These are phyloP conservation scores for Nannoperca obscura DNA, from an alignment of 2,797 vertebrate genomes.

Conservation along the genomic window DNA sequence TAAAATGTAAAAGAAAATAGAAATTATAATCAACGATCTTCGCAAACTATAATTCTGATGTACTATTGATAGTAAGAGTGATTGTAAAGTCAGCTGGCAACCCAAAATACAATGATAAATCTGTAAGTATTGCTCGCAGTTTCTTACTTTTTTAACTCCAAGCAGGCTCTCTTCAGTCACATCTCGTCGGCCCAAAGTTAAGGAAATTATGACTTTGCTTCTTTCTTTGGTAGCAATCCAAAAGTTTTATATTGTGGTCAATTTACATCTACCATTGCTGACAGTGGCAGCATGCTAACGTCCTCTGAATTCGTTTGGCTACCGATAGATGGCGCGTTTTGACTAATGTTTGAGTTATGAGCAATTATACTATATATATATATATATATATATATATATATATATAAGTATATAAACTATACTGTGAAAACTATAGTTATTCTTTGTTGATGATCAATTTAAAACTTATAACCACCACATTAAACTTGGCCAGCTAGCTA, in stretches of 20 bases:
- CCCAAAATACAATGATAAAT: neutral
- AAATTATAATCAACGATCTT: neutral
- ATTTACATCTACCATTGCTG: neutral
- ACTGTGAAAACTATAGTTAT: too few relatives aligned
- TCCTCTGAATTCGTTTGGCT: too few relatives aligned
- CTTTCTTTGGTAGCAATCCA: neutral
- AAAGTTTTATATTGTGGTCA: neutral
- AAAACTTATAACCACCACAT: too few relatives aligned
- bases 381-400: too few relatives aligned
- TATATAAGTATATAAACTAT: too few relatives aligned
- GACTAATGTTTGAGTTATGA: too few relatives aligned
- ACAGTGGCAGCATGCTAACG: neutral
- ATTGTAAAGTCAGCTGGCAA: neutral
- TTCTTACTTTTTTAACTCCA: slow-evolving; percentile 3
- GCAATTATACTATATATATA: too few relatives aligned
- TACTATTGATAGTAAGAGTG: neutral
- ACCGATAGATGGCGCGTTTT: too few relatives aligned
- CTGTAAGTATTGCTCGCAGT: neutral
- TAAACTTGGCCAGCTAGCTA: too few relatives aligned
- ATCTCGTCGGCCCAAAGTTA: neutral
- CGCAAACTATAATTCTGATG: neutral
- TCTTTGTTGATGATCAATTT: too few relatives aligned
- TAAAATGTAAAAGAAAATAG: neutral
- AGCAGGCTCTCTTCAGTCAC: neutral
- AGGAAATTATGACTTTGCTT: neutral